Base-by-base conservation (phyloP, 2,797 vertebrate species). In the Tapera naevia region DNA sequence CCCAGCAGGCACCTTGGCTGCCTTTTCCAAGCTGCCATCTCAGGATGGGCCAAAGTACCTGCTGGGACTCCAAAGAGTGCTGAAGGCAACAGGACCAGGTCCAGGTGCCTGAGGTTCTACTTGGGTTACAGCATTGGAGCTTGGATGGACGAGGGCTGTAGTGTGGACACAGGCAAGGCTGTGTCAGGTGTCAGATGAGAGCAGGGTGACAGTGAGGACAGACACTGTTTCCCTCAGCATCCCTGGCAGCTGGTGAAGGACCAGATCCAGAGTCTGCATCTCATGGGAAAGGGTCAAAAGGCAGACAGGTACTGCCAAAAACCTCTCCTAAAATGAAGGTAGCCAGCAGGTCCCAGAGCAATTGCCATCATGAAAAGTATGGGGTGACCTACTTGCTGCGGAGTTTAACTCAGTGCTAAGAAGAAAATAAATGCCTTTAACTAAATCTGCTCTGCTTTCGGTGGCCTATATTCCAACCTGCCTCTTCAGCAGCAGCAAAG, bases 341-440 rank as follows among this genome's bases (percentile, higher is more conserved):
- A 80, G 25, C 78, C 70, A 28, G 45, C 61, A 79, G 64, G 24
- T 66, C 66, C 58, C 3, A 4, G 33, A 70, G 72, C 13, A 48
- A 32, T 33, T 11, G 37, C 30, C 27, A 18, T 17, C 3, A 0
- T 2, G 60, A 57, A 30, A 51, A 33, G 22, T 22, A 17, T 5
- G 23, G 70, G 56, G 41, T 93, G 93, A 94, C 95, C 95, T 93
- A 80, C 41, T 76, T 90, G 89, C 28, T 30, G 60, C 0, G 2
- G 86, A 46, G 56, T 37, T 76, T 16, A 37, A 30, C n/a, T 61
- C 11, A 0, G 32, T 25, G 53, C 58, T 72, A 65, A 90, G 86
- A 72, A 72, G 91, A 75, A 83, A 90, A 82, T 82, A 60, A 80
- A 60, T 9, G 33, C 35, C 65, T 80, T 88, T 60, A 71, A 28